A percentile compares a stretch with the other conserved stretches of the same genome.
Evolutionary conservation across 2,113 vertebrate species (phyloP).

Genomic region (Aleadryas rufinucha): DNA sequence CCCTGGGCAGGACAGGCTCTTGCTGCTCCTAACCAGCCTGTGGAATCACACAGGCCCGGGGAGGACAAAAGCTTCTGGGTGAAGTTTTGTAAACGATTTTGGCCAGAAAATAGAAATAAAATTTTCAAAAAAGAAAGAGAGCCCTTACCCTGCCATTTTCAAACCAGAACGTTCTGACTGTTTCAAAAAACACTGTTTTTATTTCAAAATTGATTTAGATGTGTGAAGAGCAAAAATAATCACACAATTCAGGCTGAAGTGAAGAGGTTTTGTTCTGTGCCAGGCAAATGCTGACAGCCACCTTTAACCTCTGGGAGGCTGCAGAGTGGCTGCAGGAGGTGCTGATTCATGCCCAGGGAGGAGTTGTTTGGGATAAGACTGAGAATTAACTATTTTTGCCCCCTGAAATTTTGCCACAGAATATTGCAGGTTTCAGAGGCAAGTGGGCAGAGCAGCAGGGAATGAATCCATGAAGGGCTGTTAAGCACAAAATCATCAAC

Average conservation of each 20-base stretch:
- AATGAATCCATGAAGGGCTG: neutral
- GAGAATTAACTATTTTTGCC: neutral
- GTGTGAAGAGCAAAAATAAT: neutral
- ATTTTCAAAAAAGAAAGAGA: neutral
- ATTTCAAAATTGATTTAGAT: neutral
- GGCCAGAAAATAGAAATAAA: neutral
- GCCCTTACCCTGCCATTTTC: neutral
- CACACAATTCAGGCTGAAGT: neutral
- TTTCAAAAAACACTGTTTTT: neutral
- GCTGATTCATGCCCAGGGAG: neutral
- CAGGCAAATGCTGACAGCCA: neutral
- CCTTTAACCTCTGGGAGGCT: neutral
- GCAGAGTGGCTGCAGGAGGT: neutral
- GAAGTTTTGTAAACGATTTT: neutral
- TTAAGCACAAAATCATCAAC: neutral
- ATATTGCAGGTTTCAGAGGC: neutral
- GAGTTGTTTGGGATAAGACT: neutral
- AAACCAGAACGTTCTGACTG: neutral
- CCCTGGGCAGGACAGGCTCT: neutral
- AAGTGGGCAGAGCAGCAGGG: neutral
- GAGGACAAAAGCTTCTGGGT: neutral
- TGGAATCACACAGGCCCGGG: neutral
- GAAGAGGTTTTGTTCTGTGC: neutral
- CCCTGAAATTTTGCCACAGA: neutral
- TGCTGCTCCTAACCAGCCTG: neutral